Conservation (phyloP, 2,113 vertebrate genomes). For the Rhinichthys klamathensis region DNA sequence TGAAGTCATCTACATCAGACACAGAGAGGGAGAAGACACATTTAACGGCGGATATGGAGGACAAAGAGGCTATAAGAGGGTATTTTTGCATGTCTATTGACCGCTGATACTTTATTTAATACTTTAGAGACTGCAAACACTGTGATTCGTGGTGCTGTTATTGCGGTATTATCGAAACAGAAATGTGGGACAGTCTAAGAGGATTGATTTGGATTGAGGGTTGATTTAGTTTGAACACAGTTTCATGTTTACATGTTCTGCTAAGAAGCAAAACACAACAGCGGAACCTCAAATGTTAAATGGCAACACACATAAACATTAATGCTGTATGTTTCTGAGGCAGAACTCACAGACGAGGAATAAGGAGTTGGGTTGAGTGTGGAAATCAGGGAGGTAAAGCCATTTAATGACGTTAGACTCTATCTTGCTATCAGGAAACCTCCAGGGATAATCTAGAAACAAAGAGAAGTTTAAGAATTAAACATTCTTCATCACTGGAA, state of each 20-base stretch:
- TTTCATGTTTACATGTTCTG: background rate
- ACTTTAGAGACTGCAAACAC: background rate
- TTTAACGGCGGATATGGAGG: background rate
- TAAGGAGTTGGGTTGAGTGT: constrained; percentile 81
- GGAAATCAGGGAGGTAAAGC: constrained; percentile 96
- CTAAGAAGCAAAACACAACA: background rate
- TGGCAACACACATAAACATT: background rate
- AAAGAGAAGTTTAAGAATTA: background rate
- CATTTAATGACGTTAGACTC: constrained; percentile 95
- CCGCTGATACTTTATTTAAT: background rate
- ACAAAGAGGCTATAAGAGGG: background rate
- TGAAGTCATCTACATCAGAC: constrained; percentile 86
- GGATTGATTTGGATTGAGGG: no score
- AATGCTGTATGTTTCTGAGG: background rate
- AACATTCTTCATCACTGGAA: background rate
- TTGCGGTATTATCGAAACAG: background rate
- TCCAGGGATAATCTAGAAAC: constrained; percentile 93
- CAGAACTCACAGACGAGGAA: constrained; percentile 92
- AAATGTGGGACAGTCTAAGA: background rate
- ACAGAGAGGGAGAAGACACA: background rate
- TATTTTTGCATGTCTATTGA: background rate
- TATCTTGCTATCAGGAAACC: constrained; percentile 79
- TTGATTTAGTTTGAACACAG: no score
- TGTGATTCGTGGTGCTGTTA: background rate
- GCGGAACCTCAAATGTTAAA: background rate